These are phyloP conservation scores for Triplophysa yarkandensis DNA, from an alignment of 2,797 vertebrate species.

Conservation along the genomic window DNA sequence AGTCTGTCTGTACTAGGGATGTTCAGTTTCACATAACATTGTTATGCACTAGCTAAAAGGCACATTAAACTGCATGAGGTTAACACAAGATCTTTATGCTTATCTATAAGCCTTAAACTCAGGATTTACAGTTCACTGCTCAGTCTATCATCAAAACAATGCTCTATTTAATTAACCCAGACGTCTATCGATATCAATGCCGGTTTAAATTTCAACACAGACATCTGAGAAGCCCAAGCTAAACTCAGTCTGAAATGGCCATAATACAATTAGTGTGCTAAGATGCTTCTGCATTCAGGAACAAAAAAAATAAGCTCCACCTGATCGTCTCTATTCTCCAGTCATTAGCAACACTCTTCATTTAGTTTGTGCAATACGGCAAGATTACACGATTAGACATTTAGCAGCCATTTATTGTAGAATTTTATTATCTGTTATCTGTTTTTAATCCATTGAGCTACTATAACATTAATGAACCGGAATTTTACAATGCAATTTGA, in stretches of 20 bases:
- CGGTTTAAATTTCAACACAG: constrained; percentile 67
- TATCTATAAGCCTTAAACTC: constrained; percentile 26
- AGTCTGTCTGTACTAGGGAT: not conserved
- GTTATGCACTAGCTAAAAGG: too few relatives aligned
- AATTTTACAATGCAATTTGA: not conserved
- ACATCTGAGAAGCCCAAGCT: constrained; percentile 64
- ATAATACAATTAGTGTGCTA: constrained; percentile 67
- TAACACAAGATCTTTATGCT: not conserved
- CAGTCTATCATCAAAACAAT: constrained; percentile 60
- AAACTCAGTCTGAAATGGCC: constrained; percentile 61
- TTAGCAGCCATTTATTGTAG: constrained; percentile 12
- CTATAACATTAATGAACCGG: not conserved
- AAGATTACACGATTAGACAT: constrained; percentile 45
- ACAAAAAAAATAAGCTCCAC: constrained; percentile 42
- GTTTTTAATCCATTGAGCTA: not conserved
- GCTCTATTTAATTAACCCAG: constrained; percentile 69
- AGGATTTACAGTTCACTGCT: constrained; percentile 51
- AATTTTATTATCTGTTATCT: not conserved
- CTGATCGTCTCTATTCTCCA: constrained; percentile 51
- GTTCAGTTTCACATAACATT: constrained; percentile 18
- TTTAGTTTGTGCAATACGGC: constrained; percentile 37
- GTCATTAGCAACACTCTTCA: constrained; percentile 55
- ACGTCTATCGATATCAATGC: constrained; percentile 62
- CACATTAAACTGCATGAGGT: constrained; percentile 7
- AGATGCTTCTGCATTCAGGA: constrained; percentile 55